Evolutionary conservation across 2,888 invertebrate genomes (phyloP).

Genomic region (Apomyelois bistriatella): DNA sequence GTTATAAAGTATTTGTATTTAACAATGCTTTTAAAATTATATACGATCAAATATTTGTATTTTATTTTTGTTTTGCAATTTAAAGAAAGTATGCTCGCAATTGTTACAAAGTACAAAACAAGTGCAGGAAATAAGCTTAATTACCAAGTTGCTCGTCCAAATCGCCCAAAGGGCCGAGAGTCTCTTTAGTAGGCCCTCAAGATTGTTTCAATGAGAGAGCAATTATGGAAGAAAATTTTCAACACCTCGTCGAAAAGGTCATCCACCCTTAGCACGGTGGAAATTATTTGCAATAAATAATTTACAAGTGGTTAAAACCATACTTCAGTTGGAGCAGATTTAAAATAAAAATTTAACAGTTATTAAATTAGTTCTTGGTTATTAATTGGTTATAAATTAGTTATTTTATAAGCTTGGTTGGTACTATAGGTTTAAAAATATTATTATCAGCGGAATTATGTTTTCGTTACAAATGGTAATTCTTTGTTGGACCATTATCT

Average conservation of each 20-base stretch:
- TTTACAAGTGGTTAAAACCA: too few relatives aligned
- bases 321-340: too few relatives aligned
- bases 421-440: too few relatives aligned
- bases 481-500: constrained; percentile 14
- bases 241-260: constrained; percentile 51
- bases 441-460: too few relatives aligned
- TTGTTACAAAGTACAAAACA: constrained; percentile 61
- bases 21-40: constrained; percentile 17
- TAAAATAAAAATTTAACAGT: too few relatives aligned
- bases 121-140: constrained; percentile 71
- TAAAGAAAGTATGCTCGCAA: constrained; percentile 44
- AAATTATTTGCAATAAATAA: constrained; percentile 4
- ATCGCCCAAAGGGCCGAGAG: constrained; percentile 54
- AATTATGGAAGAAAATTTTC: constrained; percentile 66
- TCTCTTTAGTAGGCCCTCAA: constrained; percentile 61
- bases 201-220: constrained; percentile 64
- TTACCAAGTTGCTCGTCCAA: constrained; percentile 67
- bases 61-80: constrained; percentile 18
- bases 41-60: too few relatives aligned
- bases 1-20: background rate
- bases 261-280: constrained; percentile 30
- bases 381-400: too few relatives aligned
- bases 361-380: too few relatives aligned
- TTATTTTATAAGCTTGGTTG: too few relatives aligned
- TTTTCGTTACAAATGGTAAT: background rate